Evolutionary conservation across 2,113 vertebrate species (phyloP).

Genomic region (Rhabdomys dilectus): DNA sequence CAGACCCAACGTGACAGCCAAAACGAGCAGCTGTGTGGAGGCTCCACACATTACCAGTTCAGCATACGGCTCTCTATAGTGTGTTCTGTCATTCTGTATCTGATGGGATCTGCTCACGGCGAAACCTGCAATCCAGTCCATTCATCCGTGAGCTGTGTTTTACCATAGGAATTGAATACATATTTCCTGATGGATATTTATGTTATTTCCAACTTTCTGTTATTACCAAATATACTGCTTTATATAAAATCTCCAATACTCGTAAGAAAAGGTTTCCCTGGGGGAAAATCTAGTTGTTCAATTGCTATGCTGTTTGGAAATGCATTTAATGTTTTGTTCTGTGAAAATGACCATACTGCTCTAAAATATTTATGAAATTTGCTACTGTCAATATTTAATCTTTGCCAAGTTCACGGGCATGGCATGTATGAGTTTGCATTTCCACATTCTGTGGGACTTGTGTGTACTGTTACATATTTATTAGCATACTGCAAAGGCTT

Average conservation of each 20-base stretch:
- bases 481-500: neutral
- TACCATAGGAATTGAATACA: neutral
- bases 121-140: neutral
- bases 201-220: neutral
- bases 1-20: neutral
- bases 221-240: conserved; percentile 35
- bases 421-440: neutral
- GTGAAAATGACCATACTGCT: conserved; percentile 19
- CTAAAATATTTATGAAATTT: neutral
- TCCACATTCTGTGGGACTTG: neutral
- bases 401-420: neutral
- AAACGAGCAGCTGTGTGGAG: neutral
- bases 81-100: neutral
- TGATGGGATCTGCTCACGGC: neutral
- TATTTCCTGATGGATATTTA: neutral
- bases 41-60: neutral
- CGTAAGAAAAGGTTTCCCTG: conserved; percentile 50
- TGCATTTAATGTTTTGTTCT: conserved; percentile 3
- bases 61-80: neutral
- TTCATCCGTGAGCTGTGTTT: neutral
- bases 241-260: conserved; percentile 5
- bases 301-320: conserved; percentile 6
- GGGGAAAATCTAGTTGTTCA: conserved; percentile 31
- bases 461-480: neutral
- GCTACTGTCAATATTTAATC: conserved; percentile 8